Evolutionary conservation across 2,797 vertebrate species (phyloP), one percentile per base, ranked within the genome.

Genomic region (Halcyon smyrnensis): DNA sequence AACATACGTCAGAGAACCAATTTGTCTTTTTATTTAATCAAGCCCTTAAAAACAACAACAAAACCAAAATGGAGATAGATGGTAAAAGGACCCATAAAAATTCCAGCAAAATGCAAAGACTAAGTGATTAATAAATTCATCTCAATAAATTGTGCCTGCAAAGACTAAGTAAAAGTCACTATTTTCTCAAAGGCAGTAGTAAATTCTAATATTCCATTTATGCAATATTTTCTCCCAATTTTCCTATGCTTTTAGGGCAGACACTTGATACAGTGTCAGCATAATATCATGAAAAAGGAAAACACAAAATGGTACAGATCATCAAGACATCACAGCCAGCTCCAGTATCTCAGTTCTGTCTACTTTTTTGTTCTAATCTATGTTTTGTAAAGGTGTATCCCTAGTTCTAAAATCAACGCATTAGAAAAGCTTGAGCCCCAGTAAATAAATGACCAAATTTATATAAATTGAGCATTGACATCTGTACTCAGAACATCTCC

Each of bases 11-110:
- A 93, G 53, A 64, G 64, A 95, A 82, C 1, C 27, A 86, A 86
- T 91, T 89, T 81, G 19, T 68, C 68, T 85, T 96, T 87, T 71
- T 85, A 79, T 32, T 91, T 69, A 88, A 70, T 63, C 46, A 70
- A 62, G 13, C 28, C 34, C 77, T 75, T 87, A 63, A 76, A 94
- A 84, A 50, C 9, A 62, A 87, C 71, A 75, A 39, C 11, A 27
- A 45, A 56, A 39, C 24, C 16, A 43, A 50, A 18, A 48, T 3
- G 1, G 17, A 92, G 51, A 65, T 59, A 15, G 3, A 12, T 25
- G 0, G 3, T 30, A 13, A 90, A 84, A 90, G 7, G 10, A 16
- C 16, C 4, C 4, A n/a, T 54, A 79, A 63, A 82, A 82, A 32
- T 11, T 62, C 13, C 54, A 93, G 12, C 6, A 91, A 87, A 93